Conservation (phyloP, 2,797 vertebrate genomes). For the Tarsius wallacei region DNA sequence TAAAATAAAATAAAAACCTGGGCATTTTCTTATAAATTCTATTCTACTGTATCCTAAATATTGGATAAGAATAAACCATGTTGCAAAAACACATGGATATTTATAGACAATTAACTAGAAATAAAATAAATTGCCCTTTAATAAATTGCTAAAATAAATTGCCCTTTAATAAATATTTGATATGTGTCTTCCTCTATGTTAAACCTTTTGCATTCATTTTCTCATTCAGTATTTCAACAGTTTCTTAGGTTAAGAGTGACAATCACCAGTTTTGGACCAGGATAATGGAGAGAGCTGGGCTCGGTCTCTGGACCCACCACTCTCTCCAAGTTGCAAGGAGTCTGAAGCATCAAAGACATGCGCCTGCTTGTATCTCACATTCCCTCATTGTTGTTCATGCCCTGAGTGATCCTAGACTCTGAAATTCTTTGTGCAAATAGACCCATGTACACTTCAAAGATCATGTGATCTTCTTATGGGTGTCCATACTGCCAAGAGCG, state of each 20-base stretch:
- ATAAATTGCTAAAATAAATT: neutral
- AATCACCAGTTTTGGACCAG: neutral
- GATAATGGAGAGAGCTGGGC: neutral
- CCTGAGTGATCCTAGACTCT: neutral
- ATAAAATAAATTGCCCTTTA: neutral
- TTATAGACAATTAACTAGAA: neutral
- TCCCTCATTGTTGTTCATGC: neutral
- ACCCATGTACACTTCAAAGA: neutral
- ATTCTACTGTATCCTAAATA: neutral
- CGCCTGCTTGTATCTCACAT: neutral
- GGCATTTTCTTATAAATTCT: neutral
- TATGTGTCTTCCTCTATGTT: neutral
- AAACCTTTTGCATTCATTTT: neutral
- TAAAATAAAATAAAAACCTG: neutral
- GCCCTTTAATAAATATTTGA: neutral
- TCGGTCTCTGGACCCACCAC: neutral
- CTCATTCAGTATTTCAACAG: neutral
- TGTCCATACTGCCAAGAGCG: neutral
- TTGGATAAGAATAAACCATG: neutral
- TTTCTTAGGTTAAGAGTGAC: neutral
- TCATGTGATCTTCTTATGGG: neutral
- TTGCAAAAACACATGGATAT: neutral
- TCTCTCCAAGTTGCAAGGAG: neutral
- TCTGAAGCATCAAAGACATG: neutral
- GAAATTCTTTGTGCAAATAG: neutral